Base-by-base conservation (phyloP, 1,140 invertebrate genomes). In the Himalopsyche phryganea region DNA sequence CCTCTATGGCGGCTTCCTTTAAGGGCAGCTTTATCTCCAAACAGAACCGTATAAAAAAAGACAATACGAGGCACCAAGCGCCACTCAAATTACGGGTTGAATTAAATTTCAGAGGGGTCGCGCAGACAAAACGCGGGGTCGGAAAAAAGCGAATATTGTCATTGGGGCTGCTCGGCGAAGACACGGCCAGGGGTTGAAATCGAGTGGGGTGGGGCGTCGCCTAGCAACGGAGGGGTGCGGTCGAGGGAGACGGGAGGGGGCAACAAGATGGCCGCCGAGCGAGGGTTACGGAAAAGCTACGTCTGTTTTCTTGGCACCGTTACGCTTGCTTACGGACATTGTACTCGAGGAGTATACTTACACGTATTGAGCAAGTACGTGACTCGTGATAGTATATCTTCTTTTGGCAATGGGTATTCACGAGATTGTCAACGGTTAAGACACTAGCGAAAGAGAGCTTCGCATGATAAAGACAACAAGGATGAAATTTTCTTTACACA, bases 191-290 rank as follows among this genome's bases (percentile, higher is more conserved):
- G 23, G 23, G 23, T 28, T 3, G 23, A 28, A 28, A 28, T 28
- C 40, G 28, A 14, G 15, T 14, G 33, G 46, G 51, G 33, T 28
- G 47, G 58, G 58, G 52, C 53, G 61, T 63, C 60, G 61, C 61
- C 41, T 47, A 53, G 61, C 61, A 50, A 63, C 61, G 11, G 49
- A 32, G 50, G 50, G 23, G 17, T 33, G 38, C 51, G 28, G 49
- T 32, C 32, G n/a, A 15, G 41, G 17, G 48, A 33, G 11, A 19
- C 14, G 28, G 38, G 46, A 17, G 18, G 42, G 45, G 42, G 44
- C 33, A n/a, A 20, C 61, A 63, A 59, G 56, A 63, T 63, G 61
- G 61, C 61, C 56, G 61, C 51, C 61, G 48, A 14, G 17, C 10
- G 32, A 48, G 49, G 23, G 23, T 28, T 28, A 28, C 53, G 49